Conservation (phyloP, 64 coral and sea anemone genomes). For the Montipora sp. region DNA sequence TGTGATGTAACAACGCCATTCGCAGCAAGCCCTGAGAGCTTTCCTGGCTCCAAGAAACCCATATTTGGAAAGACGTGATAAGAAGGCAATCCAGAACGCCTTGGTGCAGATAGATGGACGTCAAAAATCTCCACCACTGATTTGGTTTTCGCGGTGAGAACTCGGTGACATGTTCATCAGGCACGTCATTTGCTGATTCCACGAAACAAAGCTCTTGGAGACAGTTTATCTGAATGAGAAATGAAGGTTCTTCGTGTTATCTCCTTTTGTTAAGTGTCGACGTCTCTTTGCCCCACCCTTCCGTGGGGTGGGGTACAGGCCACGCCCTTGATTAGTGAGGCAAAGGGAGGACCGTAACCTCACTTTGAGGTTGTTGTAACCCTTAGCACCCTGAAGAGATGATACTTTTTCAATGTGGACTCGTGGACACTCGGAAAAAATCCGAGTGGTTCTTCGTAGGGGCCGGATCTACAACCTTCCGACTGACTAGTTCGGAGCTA, state of each 20-base stretch:
- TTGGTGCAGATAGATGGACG: constrained; percentile 45
- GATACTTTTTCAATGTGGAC: no score
- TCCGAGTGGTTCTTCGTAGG: no score
- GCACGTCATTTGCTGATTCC: neutral
- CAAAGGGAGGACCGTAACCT: no score
- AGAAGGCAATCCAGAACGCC: constrained; percentile 44
- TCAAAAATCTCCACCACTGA: constrained; percentile 68
- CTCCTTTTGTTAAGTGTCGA: neutral
- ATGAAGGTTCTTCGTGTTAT: neutral
- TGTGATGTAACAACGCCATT: constrained; percentile 43
- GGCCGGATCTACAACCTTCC: no score
- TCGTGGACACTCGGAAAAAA: no score
- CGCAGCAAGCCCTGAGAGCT: constrained; percentile 58
- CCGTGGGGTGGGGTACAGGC: no score
- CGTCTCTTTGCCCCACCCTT: neutral
- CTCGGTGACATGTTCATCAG: neutral
- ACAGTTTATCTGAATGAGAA: constrained; percentile 14
- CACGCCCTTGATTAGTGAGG: no score
- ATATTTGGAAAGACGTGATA: neutral
- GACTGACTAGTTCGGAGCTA: no score
- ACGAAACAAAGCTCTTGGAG: constrained; percentile 25
- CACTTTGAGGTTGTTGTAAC: no score
- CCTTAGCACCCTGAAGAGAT: no score
- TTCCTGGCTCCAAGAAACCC: constrained; percentile 34
- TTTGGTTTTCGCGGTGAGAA: constrained; percentile 15